phyloP scores from a whole-genome alignment of 2,888 invertebrate genomes.

The Junonia oenone region DNA sequence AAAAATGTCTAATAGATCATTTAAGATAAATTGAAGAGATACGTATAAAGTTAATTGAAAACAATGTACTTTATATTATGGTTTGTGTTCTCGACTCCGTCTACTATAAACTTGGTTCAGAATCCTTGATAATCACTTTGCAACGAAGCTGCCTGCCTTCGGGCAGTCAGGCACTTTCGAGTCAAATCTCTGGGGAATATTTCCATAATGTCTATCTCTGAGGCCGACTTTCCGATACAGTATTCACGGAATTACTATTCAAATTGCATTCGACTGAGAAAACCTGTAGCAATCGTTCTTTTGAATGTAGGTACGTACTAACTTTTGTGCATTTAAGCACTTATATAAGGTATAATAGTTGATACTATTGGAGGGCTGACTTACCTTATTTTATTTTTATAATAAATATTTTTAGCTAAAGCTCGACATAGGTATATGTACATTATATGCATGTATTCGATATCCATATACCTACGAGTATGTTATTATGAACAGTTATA shows the following conservation, averaged over 20 bases:
- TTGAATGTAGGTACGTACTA: constrained; percentile 2
- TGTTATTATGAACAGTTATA: too few relatives aligned
- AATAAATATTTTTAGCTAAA: too few relatives aligned
- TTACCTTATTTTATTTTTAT: too few relatives aligned
- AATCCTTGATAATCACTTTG: constrained; percentile 46
- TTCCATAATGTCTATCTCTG: constrained; percentile 29
- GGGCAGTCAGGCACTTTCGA: constrained; percentile 26
- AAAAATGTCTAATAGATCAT: too few relatives aligned
- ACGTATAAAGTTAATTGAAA: neutral
- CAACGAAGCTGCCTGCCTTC: constrained; percentile 35
- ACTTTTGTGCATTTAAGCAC: neutral
- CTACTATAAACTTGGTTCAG: constrained; percentile 60
- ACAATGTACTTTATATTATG: neutral
- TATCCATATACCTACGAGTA: too few relatives aligned
- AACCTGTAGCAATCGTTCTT: constrained; percentile 19
- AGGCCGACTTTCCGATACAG: constrained; percentile 40
- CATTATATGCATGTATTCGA: too few relatives aligned
- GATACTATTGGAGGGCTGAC: too few relatives aligned
- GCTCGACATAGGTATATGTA: too few relatives aligned
- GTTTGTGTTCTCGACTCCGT: constrained; percentile 34
- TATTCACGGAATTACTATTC: constrained; percentile 26
- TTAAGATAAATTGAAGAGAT: neutral
- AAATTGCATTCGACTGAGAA: constrained; percentile 23
- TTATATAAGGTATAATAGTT: too few relatives aligned
- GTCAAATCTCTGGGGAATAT: constrained; percentile 40